Base-by-base conservation (phyloP, 2,888 invertebrate genomes). In the Pyrrhosoma nymphula region DNA sequence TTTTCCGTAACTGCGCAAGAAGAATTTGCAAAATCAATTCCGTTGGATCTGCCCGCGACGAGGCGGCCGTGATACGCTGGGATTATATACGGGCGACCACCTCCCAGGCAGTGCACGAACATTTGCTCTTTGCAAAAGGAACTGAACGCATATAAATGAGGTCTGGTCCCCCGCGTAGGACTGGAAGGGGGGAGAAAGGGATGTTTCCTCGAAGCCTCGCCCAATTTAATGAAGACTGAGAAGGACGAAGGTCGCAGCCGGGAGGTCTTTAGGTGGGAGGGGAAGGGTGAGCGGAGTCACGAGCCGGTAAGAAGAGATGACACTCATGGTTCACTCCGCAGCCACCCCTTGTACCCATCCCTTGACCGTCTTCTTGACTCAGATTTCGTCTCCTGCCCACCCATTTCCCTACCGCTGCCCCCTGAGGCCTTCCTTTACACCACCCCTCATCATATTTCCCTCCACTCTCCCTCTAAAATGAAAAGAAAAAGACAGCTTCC, bases 301-400 rank as follows among this genome's bases (percentile, higher is more conserved):
- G 82, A 14, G 30, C 30, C 18, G 30, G 82, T 12, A 82, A 16
- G 16, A 18, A 35, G 35, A 35, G 30, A 82, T 82, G 82, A 82
- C 82, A 35, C 82, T 82, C 82, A 1, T 14, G 26, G 82, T 35
- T 16, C 69, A 18, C 16, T 82, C 82, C 82, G 23, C 6, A 8
- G 82, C 82, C 16, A 35, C 82, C 35, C 69, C n/a, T 47, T 47
- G 47, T 47, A n/a, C 69, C 35, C 30, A 35, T 82, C 82, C 82
- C 82, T 82, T 82, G 82, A 82, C 82, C 82, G 82, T 35, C 30
- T 82, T 82, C 82, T 82, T 35, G 69, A n/a, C n/a, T n/a, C 69
- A 4, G n/a, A 12, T 6, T n/a, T 12, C 6, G 30, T 16, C 82
- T 35, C 82, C 82, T 55, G 0, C 30, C n/a, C 89, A 55, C 35